These are phyloP conservation scores for Glareola pratincola DNA, from an alignment of 2,113 vertebrate genomes.

Conservation along the genomic window DNA sequence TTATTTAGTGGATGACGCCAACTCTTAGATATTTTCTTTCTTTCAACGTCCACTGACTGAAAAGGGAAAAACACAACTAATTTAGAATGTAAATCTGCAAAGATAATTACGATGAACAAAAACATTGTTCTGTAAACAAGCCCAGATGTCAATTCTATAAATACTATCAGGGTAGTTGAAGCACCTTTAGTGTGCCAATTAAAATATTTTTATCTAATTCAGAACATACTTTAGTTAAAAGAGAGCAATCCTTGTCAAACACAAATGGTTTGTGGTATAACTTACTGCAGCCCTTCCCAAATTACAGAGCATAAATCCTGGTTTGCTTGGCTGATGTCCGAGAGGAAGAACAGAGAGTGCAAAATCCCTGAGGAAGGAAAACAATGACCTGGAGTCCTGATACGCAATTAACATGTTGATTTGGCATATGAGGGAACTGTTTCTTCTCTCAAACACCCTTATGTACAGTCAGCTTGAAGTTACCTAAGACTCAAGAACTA, in stretches of 20 bases:
- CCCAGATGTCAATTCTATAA: background rate
- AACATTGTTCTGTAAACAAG: background rate
- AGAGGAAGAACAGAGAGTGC: background rate
- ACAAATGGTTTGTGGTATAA: background rate
- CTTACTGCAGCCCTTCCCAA: background rate
- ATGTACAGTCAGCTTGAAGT: background rate
- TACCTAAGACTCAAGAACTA: background rate
- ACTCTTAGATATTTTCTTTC: conserved; percentile 72
- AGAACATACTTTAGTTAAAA: background rate
- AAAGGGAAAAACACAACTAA: background rate
- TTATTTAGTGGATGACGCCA: conserved; percentile 76
- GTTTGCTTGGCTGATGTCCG: background rate
- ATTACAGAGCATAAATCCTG: background rate
- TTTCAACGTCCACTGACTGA: conserved; percentile 50
- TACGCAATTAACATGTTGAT: fast-evolving
- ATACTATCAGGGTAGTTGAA: background rate
- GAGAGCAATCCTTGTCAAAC: background rate
- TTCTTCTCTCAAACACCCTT: background rate
- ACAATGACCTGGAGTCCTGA: background rate
- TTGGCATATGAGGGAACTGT: background rate
- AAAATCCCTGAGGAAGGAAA: background rate
- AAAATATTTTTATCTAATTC: background rate
- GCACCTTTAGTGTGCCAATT: background rate
- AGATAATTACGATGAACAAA: background rate
- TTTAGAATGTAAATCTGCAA: background rate